phyloP scores from a whole-genome alignment of 2,113 vertebrate species.

The Kryptolebias marmoratus region DNA sequence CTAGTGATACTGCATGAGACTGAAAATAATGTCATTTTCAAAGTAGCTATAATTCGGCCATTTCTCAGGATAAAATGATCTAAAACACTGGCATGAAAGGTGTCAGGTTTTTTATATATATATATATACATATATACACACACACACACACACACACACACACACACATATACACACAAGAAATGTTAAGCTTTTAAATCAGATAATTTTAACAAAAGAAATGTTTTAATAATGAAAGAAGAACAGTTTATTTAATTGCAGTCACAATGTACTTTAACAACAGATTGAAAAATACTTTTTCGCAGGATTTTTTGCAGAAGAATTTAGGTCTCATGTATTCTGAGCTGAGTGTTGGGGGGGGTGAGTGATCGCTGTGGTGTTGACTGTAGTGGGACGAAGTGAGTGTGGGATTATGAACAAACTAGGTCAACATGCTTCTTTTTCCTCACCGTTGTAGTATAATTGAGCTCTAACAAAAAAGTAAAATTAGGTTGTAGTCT shows the following conservation, averaged over 20 bases:
- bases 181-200: too few relatives aligned
- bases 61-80: too few relatives aligned
- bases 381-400: conserved; percentile 31
- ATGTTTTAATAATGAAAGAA: too few relatives aligned
- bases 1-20: too few relatives aligned
- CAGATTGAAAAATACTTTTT: conserved; percentile 32
- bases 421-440: conserved; percentile 34
- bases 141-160: rapidly evolving
- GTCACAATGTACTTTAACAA: conserved; percentile 37
- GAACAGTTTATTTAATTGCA: conserved; percentile 8
- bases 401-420: conserved; percentile 38
- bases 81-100: too few relatives aligned
- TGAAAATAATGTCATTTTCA: too few relatives aligned
- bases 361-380: conserved; percentile 35
- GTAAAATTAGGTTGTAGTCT: conserved; percentile 20
- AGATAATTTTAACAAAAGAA: too few relatives aligned
- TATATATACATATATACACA: too few relatives aligned
- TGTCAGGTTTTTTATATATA: too few relatives aligned
- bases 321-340: conserved; percentile 18
- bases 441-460: conserved; percentile 18
- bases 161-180: too few relatives aligned
- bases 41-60: too few relatives aligned
- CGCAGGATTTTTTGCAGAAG: conserved; percentile 28
- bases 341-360: conserved; percentile 15
- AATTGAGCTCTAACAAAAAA: conserved; percentile 12